Evolutionary conservation across 2,888 invertebrate species (phyloP).

Genomic region (Syrphus vitripennis): DNA sequence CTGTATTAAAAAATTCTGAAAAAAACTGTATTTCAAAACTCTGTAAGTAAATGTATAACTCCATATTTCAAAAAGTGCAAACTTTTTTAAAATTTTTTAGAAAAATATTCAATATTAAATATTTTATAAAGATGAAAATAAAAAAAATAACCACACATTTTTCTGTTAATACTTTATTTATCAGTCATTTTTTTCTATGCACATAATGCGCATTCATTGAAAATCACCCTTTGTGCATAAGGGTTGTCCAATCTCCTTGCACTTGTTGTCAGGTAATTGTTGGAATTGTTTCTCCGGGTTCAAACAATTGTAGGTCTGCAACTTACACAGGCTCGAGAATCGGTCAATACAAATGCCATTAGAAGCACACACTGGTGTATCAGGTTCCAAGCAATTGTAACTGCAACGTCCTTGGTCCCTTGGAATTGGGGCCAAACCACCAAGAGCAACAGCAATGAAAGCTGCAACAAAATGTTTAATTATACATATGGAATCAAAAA

Average conservation of each 20-base stretch:
- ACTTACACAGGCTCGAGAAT: constrained; percentile 74
- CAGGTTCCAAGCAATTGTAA: constrained; percentile 72
- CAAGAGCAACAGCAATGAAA: background rate
- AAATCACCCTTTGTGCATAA: background rate
- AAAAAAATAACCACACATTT: background rate
- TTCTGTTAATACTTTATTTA: background rate
- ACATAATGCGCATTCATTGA: background rate
- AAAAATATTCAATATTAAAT: background rate
- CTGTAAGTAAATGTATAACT: too few species aligned
- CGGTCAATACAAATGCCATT: constrained; percentile 75
- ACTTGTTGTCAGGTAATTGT: constrained; percentile 73
- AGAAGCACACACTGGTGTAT: constrained; percentile 73
- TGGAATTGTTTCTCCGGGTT: constrained; percentile 75
- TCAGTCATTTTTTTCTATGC: background rate
- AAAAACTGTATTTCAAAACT: too few species aligned
- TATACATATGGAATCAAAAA: background rate
- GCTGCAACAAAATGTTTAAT: background rate
- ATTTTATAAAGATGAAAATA: too few species aligned
- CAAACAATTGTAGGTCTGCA: constrained; percentile 75
- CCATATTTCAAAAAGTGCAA: too few species aligned
- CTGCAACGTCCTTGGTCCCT: constrained; percentile 63
- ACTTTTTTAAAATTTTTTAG: too few species aligned
- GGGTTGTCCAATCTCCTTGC: constrained; percentile 56
- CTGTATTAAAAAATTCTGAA: too few species aligned
- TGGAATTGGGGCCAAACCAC: constrained; percentile 4